Conservation (phyloP, 2,888 invertebrate genomes). For the Diplazon laetatorius region DNA sequence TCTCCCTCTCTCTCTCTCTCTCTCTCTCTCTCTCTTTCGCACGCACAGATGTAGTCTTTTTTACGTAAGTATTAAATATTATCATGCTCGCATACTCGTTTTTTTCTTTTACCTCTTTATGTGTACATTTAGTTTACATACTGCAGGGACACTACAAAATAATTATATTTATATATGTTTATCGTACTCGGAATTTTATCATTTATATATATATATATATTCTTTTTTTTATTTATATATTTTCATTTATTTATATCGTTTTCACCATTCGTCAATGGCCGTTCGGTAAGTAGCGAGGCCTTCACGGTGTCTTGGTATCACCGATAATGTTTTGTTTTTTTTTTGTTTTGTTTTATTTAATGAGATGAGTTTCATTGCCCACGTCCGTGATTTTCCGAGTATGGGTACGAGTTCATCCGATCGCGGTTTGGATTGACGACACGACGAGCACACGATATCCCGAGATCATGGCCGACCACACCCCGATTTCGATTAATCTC, state of each 20-base stretch:
- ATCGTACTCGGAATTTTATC: conserved; percentile 74
- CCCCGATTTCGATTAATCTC: conserved; percentile 49
- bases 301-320: conserved; percentile 55
- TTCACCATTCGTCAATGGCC: conserved; percentile 71
- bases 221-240: conserved; percentile 80
- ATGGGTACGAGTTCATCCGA: conserved; percentile 24
- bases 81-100: conserved; percentile 51
- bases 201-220: conserved; percentile 70
- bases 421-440: conserved; percentile 49
- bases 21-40: conserved; percentile 42
- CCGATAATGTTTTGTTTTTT: conserved; percentile 56
- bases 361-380: conserved; percentile 47
- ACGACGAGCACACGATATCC: conserved; percentile 44
- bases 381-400: conserved; percentile 14
- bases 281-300: conserved; percentile 74
- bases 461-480: conserved; percentile 42
- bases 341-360: conserved; percentile 54
- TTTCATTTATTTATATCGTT: conserved; percentile 74
- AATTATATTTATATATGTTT: conserved; percentile 76
- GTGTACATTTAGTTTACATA: conserved; percentile 81
- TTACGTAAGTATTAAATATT: conserved; percentile 41
- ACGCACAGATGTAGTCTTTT: conserved; percentile 39
- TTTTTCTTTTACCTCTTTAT: conserved; percentile 63
- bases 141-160: conserved; percentile 81
- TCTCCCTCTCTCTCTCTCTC: conserved; percentile 17